A percentile compares a stretch with the other conserved stretches of the same genome.
phyloP scores from a whole-genome alignment of 2,888 invertebrate genomes.

The Aromia moschata region DNA sequence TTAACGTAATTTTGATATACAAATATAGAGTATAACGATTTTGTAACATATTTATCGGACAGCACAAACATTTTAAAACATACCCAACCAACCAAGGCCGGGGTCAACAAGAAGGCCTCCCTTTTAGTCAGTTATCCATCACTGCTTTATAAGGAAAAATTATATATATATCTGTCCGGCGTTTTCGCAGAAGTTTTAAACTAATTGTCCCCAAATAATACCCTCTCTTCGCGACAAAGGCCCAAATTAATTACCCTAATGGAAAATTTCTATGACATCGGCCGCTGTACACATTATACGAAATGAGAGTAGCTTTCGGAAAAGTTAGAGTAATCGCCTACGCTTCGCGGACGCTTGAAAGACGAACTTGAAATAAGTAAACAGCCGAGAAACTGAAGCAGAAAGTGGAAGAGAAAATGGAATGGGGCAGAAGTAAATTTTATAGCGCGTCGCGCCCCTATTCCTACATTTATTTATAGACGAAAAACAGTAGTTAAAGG shows the following conservation, averaged over 20 bases:
- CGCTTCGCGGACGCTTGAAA: not conserved
- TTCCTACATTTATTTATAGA: no score
- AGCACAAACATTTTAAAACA: no score
- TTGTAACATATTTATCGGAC: no score
- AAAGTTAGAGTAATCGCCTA: not conserved
- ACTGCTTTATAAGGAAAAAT: not conserved
- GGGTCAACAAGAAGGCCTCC: not conserved
- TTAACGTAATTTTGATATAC: no score
- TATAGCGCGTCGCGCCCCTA: no score
- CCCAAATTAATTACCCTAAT: conserved; percentile 8
- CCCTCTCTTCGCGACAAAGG: not conserved
- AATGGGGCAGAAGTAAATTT: no score
- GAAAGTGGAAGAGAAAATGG: no score
- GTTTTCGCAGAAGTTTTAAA: not conserved
- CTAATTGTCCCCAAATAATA: conserved; percentile 7
- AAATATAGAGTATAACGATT: no score
- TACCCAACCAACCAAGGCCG: not conserved
- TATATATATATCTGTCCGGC: not conserved
- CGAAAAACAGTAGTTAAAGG: no score
- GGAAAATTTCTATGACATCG: conserved; percentile 4
- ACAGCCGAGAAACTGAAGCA: no score
- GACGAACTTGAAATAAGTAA: not conserved
- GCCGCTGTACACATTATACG: not conserved
- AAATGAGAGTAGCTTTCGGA: not conserved
- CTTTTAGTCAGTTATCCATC: not conserved